Conservation (phyloP, 2,888 invertebrate species). For the Hanleya hanleyi region DNA sequence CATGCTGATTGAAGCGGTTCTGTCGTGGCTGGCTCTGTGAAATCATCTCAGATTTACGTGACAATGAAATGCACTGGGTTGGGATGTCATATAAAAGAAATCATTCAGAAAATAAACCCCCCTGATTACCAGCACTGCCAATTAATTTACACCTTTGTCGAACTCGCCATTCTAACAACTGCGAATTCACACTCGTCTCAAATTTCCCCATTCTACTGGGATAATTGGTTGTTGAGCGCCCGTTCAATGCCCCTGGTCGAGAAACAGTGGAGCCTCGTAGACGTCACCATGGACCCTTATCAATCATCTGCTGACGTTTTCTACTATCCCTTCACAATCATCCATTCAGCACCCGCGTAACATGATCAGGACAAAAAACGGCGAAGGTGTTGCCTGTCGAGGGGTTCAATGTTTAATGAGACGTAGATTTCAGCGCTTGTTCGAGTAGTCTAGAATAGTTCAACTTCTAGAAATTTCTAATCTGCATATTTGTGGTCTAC, state of each 20-base stretch:
- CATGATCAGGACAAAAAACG: neutral
- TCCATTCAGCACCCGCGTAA: neutral
- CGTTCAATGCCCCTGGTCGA: constrained; percentile 1
- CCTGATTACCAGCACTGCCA: constrained; percentile 7
- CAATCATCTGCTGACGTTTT: neutral
- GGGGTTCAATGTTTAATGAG: neutral
- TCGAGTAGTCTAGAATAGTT: too few relatives aligned
- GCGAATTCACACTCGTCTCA: constrained; percentile 1
- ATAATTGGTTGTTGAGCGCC: constrained; percentile 4
- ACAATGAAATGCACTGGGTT: neutral
- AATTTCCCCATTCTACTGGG: neutral
- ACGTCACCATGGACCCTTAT: neutral
- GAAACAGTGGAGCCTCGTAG: neutral
- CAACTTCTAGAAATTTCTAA: too few relatives aligned
- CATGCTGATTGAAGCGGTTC: too few relatives aligned
- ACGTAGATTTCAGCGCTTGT: neutral
- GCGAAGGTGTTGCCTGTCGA: neutral
- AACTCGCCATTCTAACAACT: constrained; percentile 1
- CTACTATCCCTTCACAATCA: neutral
- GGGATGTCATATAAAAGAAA: neutral
- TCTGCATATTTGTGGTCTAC: too few relatives aligned
- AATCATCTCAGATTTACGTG: neutral
- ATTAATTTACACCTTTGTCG: constrained; percentile 11
- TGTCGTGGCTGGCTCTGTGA: too few relatives aligned
- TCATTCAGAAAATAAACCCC: constrained; percentile 7